phyloP scores from a whole-genome alignment of 2,113 vertebrate genomes.

The Sturnira hondurensis region DNA sequence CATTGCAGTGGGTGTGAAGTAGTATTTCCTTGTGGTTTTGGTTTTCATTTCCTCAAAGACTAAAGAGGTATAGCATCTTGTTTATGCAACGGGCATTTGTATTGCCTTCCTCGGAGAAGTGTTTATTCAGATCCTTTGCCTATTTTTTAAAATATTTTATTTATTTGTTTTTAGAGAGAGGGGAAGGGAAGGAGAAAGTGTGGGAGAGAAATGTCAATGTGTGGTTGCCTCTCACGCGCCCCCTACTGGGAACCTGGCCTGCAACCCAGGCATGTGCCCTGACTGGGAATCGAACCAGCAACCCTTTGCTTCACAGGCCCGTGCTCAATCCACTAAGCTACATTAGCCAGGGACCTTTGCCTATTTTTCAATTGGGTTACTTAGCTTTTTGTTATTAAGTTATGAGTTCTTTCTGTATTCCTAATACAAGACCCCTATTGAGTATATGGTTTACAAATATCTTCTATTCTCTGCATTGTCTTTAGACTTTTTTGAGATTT shows the following conservation, averaged over 20 bases:
- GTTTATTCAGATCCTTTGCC: neutral
- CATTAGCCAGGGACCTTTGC: no score
- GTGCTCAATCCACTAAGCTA: no score
- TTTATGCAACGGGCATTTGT: neutral
- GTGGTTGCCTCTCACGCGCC: no score
- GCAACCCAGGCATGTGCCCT: no score
- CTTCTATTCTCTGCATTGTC: neutral
- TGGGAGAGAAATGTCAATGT: no score
- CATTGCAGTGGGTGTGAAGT: neutral
- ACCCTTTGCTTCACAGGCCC: no score
- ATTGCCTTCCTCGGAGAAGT: neutral
- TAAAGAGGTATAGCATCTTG: neutral
- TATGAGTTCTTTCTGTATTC: neutral
- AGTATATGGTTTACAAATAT: neutral
- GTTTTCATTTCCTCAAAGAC: neutral
- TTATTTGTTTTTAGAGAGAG: no score
- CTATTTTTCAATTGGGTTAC: neutral
- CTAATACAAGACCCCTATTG: neutral
- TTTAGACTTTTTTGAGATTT: neutral
- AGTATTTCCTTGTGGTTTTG: neutral
- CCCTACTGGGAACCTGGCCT: no score
- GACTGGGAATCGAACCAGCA: no score
- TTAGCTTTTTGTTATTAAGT: neutral
- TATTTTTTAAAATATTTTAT: no score
- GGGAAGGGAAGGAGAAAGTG: no score